Base-by-base conservation (phyloP, 2,113 vertebrate species). In the Calonectris borealis region DNA sequence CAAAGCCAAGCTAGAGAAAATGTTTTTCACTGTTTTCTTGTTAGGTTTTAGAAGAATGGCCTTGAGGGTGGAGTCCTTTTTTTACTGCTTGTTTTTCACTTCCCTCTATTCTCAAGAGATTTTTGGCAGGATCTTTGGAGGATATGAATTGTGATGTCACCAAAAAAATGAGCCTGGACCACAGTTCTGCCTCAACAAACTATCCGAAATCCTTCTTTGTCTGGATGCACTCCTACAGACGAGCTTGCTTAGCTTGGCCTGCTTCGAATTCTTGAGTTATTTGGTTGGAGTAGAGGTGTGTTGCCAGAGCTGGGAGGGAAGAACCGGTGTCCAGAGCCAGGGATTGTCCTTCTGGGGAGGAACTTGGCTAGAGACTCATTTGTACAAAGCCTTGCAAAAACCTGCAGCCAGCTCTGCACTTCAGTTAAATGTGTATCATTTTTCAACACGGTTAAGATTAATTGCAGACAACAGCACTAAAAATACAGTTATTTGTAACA, bases 91-190 rank as follows among this genome's bases (percentile, higher is more conserved):
- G 95, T 96, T 97, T 97, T 97, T 94, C 75, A 77, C 86, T 94
- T 95, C 62, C 38, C 42, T 90, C 71, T 93, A 42, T 90, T 95
- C 94, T 95, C 96, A 65, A 77, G 93, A 94, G 96, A 54, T 69
- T 60, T 95, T 88, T 89, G 84, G 75, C 91, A 93, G 62, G 66
- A 83, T 73, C 89, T 95, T 95, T 81, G 83, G 64, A 96, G 89
- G 71, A 51, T 94, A 40, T 90, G 84, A 95, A 69, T 96, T 90
- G 86, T 96, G 96, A 97, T 93, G 86, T 97, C 92, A 96, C 83
- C 65, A 86, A 84, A 94, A 92, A 78, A 95, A 86, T 64, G 38
- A 71, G 66, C 6, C 58, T 94, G 73, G 62, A 89, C 81, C 46
- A 62, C 91, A 90, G 73, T 16, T 60, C 42, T 95, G 40, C 69